Conservation (phyloP, 2,797 vertebrate genomes). For the Enteromius fasciolatus region DNA sequence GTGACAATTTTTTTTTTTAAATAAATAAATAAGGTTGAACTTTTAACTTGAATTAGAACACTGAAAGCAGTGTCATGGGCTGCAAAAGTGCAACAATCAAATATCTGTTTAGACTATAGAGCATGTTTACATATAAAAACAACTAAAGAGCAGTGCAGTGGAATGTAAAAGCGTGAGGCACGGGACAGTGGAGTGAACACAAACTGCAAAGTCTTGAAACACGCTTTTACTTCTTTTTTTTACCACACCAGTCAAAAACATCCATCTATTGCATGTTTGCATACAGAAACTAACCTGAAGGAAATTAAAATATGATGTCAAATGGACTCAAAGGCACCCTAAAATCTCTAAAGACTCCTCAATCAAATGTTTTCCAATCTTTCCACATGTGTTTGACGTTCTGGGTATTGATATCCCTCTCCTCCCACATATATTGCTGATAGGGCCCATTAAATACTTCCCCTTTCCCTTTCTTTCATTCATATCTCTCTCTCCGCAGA, state of each 20-base stretch:
- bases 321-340: neutral
- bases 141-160: neutral
- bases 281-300: neutral
- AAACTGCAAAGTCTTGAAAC: neutral
- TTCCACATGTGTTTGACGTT: slow-evolving; percentile 20
- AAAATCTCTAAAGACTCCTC: neutral
- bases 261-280: neutral
- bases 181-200: neutral
- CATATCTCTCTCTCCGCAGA: slow-evolving; percentile 16
- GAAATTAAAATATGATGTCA: neutral
- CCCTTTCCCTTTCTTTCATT: slow-evolving; percentile 13
- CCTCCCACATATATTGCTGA: slow-evolving; percentile 32
- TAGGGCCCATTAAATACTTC: neutral
- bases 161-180: neutral
- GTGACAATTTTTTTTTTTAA: too few relatives aligned
- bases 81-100: neutral
- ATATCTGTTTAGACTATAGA: neutral
- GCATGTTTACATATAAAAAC: neutral
- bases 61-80: neutral
- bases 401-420: neutral
- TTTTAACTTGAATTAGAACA: too few relatives aligned
- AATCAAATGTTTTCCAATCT: slow-evolving; percentile 15
- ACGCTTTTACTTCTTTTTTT: neutral
- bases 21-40: too few relatives aligned
- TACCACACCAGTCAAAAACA: neutral